Base-by-base conservation (phyloP, 2,113 vertebrate genomes). In the Toxotes jaculatrix region DNA sequence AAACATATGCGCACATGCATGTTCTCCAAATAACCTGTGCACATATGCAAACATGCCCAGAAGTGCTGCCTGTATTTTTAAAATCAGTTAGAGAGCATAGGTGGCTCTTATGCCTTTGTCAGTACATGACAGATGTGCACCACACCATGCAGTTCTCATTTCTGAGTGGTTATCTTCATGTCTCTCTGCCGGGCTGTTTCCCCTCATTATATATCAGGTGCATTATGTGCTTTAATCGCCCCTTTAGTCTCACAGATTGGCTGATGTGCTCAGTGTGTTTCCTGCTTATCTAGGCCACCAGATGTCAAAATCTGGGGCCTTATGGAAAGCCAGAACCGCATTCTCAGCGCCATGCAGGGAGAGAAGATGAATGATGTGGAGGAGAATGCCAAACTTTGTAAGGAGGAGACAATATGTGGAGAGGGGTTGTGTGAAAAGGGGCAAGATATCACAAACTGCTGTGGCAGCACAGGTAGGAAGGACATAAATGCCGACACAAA, bases 271-370 rank as follows among this genome's bases (percentile, higher is more conserved):
- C 85, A 60, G 83, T 72, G 79, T 62, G 88, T 53, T 90, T 91
- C 84, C 90, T 70, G 86, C 91, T 90, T 91, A 94, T 93, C 91
- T 90, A 87, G 90, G 92, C 85, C 90, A 83, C 88, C 90, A 91
- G 92, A 93, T 91, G 92, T 92, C 88, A 88, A 86, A 87, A 88
- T 88, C 72, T 66, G 36, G 64, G 70, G 70, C 73, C 85, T 82
- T 61, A 38, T 56, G 81, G 74, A 82, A 76, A 86, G 68, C 57
- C 34, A 14, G 74, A 72, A 13, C 57, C 19, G 84, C 60, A 42
- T 74, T 78, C 79, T 81, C 67, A 59, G 66, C 56, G 56, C 53
- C 13, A 12, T 64, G 38, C 61, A n/a, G 62, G 0, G 42, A 67
- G 17, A 32, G 77, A 55, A 64, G 82, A 74, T 76, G 89, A 84